phyloP scores from a whole-genome alignment of 2,888 invertebrate species.

The Yponomeuta evonymella region DNA sequence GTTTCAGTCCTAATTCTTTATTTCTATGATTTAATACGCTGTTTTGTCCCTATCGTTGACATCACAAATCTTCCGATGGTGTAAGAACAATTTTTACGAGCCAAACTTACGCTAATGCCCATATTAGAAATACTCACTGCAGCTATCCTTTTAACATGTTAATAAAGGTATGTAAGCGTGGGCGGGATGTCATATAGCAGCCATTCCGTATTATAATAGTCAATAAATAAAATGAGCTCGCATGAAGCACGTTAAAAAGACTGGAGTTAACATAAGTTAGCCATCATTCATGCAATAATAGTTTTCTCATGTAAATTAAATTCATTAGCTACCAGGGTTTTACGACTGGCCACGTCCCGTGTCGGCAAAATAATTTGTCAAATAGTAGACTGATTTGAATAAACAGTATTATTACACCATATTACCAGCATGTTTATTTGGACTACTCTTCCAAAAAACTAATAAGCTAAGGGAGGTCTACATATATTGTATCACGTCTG shows the following conservation, averaged over 20 bases:
- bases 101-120: conserved; percentile 13
- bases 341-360: conserved; percentile 21
- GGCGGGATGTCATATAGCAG: conserved; percentile 46
- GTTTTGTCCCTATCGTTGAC: too few species aligned
- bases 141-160: conserved; percentile 38
- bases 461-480: background rate
- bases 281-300: conserved; percentile 58
- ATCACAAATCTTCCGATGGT: background rate
- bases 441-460: background rate
- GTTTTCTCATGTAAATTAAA: conserved; percentile 62
- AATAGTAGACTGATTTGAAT: conserved; percentile 23
- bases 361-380: conserved; percentile 27
- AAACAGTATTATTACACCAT: conserved; percentile 28
- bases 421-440: background rate
- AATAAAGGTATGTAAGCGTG: conserved; percentile 39
- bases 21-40: too few species aligned
- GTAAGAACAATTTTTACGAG: conserved; percentile 12
- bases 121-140: conserved; percentile 16
- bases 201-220: conserved; percentile 47
- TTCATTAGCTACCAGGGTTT: conserved; percentile 52
- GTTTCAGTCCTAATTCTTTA: too few species aligned
- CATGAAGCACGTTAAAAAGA: conserved; percentile 16
- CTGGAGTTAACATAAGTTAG: conserved; percentile 36
- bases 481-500: too few species aligned
- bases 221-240: conserved; percentile 14